phyloP scores from a whole-genome alignment of 2,888 invertebrate species.

The Micoletzkya japonica region DNA sequence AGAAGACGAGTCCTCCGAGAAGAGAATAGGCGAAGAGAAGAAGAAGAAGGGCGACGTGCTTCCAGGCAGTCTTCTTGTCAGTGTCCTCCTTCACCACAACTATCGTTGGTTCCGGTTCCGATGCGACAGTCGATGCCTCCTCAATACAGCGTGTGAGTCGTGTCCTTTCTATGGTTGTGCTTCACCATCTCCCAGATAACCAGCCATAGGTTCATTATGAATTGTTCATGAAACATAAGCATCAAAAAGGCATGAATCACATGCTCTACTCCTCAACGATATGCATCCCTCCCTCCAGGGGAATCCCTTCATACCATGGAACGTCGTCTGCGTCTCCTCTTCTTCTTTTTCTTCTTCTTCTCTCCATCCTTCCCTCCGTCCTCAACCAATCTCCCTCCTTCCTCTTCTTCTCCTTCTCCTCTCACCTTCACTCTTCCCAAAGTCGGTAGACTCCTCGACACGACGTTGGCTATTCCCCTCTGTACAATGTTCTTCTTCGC shows the following conservation, averaged over 20 bases:
- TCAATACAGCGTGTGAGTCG: no score
- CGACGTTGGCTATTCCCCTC: conserved; percentile 39
- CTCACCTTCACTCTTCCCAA: conserved; percentile 40
- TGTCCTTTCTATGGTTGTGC: no score
- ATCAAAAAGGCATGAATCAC: no score
- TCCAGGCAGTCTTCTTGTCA: conserved; percentile 43
- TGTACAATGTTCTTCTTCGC: conserved; percentile 36
- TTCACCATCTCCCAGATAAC: no score
- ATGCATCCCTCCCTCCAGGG: background rate
- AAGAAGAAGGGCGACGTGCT: conserved; percentile 44
- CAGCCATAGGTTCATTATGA: no score
- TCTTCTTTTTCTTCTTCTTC: conserved; percentile 41
- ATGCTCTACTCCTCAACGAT: no score
- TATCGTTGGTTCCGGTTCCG: conserved; percentile 3
- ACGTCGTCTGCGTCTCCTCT: conserved; percentile 33
- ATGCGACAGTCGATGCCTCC: conserved; percentile 10
- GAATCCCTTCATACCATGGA: background rate
- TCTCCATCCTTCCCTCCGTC: conserved; percentile 28
- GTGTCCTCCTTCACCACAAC: conserved; percentile 10
- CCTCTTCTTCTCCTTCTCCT: conserved; percentile 37
- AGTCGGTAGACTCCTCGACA: conserved; percentile 47
- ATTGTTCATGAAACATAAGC: no score
- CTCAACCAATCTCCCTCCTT: conserved; percentile 30
- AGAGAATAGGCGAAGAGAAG: conserved; percentile 49
- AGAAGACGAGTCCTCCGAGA: conserved; percentile 48